Evolutionary conservation across 2,888 invertebrate species (phyloP), one percentile per base, ranked within the genome.

Genomic region (Hyalella azteca): DNA sequence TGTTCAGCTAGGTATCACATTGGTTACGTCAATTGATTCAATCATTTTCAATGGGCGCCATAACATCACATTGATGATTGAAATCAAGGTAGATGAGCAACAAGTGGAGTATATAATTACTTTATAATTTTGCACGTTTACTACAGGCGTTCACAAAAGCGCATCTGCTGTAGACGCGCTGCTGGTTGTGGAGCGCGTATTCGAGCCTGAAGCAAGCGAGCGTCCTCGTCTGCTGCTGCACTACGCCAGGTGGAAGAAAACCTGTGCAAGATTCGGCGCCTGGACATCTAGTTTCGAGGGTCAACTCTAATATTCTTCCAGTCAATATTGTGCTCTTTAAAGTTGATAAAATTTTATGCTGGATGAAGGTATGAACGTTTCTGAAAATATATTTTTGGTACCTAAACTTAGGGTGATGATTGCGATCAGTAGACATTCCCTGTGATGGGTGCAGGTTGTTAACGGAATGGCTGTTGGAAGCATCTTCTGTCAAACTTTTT

Each of bases 101-200:
- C n/a, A n/a, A n/a, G n/a, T n/a, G n/a, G n/a, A n/a, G n/a, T n/a
- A n/a, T n/a, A n/a, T n/a, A n/a, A n/a, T n/a, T n/a, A n/a, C n/a
- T n/a, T 26, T 54, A 3, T 22, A 54, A 54, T 1, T 59, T 45
- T 7, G 19, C 29, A 49, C 19, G 22, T 5, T 66, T 36, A 2
- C 13, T 19, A 22, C 75, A 75, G 75, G 75, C 3, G 22, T n/a
- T 22, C 45, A 45, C 75, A 45, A 75, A 32, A 29, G 7, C 4
- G 9, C 29, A 19, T 40, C 75, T 13, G 75, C 40, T 3, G 75
- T 75, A 45, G 45, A 41, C 13, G 45, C 40, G 15, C 40, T 45
- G 15, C 75, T 75, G 45, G 22, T 41, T n/a, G 75, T 75, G 75
- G 75, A 75, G 75, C 22, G 75, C 11, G 75, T 75, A n/a, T 75